These are phyloP conservation scores for Daptonema setosum DNA, from an alignment of 2,888 invertebrate species.

Conservation along the genomic window DNA sequence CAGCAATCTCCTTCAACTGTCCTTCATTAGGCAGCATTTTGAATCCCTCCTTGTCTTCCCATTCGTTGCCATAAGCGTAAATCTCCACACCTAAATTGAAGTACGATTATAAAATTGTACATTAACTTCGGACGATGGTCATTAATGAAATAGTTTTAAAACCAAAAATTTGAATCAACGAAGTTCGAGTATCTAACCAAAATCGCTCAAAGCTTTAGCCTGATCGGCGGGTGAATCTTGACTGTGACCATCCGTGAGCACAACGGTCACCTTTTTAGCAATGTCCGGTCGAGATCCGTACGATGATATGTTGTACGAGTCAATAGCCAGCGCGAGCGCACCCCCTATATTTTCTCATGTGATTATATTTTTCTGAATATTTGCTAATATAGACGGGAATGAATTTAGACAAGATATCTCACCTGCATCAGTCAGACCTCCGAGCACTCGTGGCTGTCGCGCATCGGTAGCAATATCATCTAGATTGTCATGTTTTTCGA, in stretches of 20 bases:
- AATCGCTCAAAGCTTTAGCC: background rate
- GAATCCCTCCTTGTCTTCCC: background rate
- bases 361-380: too few relatives aligned
- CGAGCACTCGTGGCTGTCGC: background rate
- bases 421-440: background rate
- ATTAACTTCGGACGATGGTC: background rate
- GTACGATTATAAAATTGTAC: background rate
- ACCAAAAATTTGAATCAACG: background rate
- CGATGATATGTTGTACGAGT: background rate
- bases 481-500: background rate
- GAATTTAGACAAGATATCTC: too few relatives aligned
- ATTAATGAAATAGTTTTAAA: too few relatives aligned
- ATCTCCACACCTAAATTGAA: background rate
- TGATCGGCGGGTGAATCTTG: background rate
- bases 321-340: background rate
- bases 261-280: background rate
- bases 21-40: background rate
- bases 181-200: background rate
- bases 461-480: background rate
- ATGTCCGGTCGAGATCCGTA: background rate
- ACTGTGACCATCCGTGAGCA: background rate
- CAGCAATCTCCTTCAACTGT: background rate
- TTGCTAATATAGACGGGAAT: too few relatives aligned
- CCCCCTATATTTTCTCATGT: background rate
- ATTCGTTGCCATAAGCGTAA: background rate